Evolutionary conservation across 1,140 invertebrate genomes (phyloP).

Genomic region (Aphidius ervi): DNA sequence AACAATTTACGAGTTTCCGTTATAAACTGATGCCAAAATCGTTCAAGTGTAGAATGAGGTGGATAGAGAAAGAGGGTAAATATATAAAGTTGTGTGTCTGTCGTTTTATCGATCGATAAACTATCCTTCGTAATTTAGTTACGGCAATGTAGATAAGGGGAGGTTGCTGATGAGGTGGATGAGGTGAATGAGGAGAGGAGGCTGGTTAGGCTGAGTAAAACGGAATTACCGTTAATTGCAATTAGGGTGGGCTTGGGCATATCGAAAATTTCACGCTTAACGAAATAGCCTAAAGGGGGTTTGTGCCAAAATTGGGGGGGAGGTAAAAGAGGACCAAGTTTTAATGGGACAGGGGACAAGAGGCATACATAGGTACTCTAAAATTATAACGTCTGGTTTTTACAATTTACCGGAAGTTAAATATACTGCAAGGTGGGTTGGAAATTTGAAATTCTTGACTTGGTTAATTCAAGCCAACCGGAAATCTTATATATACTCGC

Average conservation of each 20-base stretch:
- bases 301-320: slow-evolving; percentile 3
- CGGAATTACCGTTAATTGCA: slow-evolving; percentile 31
- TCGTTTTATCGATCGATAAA: slow-evolving; percentile 29
- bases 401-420: too few relatives aligned
- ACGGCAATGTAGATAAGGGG: slow-evolving; percentile 1
- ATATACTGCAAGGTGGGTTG: too few relatives aligned
- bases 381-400: too few relatives aligned
- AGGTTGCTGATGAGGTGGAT: slow-evolving; percentile 1
- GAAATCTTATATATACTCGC: too few relatives aligned
- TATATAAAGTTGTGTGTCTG: slow-evolving; percentile 13
- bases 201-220: slow-evolving; percentile 23
- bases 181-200: slow-evolving; percentile 4
- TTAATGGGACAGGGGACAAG: too few relatives aligned
- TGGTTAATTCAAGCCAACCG: too few relatives aligned
- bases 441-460: too few relatives aligned
- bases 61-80: background rate
- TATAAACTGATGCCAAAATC: slow-evolving; percentile 18
- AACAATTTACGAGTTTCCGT: slow-evolving; percentile 15
- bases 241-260: slow-evolving; percentile 18
- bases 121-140: slow-evolving; percentile 28
- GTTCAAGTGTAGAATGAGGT: slow-evolving; percentile 14
- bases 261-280: slow-evolving; percentile 26
- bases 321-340: background rate
- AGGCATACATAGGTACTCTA: too few relatives aligned
- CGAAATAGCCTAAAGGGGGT: slow-evolving; percentile 5